phyloP scores from a whole-genome alignment of 1,140 invertebrate genomes.

The Apis cerana region DNA sequence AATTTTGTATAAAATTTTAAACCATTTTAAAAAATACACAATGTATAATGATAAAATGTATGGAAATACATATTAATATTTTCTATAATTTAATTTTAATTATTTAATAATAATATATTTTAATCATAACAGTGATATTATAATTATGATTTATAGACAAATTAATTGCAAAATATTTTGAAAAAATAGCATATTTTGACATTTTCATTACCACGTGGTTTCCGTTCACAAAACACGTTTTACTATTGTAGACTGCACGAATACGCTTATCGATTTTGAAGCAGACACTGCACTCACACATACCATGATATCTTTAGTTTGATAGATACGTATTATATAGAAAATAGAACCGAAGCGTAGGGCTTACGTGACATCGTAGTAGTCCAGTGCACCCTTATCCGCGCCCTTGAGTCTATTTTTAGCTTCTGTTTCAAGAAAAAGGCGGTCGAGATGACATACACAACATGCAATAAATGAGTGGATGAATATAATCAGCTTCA shows the following conservation, averaged over 20 bases:
- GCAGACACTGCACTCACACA: constrained; percentile 48
- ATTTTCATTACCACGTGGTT: constrained; percentile 53
- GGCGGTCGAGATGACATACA: constrained; percentile 43
- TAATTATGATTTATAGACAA: background rate
- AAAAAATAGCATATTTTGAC: constrained; percentile 33
- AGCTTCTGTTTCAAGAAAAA: constrained; percentile 59
- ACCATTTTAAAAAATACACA: background rate
- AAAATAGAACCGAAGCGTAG: constrained; percentile 21
- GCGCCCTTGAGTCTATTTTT: constrained; percentile 76
- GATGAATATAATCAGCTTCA: background rate
- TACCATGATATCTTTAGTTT: background rate
- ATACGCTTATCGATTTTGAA: constrained; percentile 64
- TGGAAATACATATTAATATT: background rate
- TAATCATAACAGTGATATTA: background rate
- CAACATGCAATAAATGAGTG: constrained; percentile 41
- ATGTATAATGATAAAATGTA: background rate
- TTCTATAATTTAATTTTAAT: background rate
- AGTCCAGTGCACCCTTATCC: constrained; percentile 66
- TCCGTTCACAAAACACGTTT: constrained; percentile 29
- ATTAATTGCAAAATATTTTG: background rate
- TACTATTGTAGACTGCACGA: constrained; percentile 36
- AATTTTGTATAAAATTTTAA: background rate
- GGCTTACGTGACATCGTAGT: constrained; percentile 51
- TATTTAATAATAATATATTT: background rate
- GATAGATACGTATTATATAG: background rate